Base-by-base conservation (phyloP, 2,797 vertebrate species). In the Myotis vivesi region DNA sequence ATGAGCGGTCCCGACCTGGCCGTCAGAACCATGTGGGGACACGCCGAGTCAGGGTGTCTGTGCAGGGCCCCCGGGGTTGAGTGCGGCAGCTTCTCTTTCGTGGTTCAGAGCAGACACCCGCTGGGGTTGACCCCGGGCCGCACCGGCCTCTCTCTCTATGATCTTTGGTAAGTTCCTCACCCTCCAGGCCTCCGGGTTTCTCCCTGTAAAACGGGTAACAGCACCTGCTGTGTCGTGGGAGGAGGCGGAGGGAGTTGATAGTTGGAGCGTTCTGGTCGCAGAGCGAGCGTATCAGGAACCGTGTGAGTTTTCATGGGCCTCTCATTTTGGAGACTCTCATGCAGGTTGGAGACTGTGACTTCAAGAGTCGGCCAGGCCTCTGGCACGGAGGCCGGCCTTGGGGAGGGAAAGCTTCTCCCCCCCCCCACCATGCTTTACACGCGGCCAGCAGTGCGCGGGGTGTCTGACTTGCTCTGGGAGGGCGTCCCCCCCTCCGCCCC, bases 121-220 rank as follows among this genome's bases (percentile, higher is more conserved):
- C 81, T 13, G 71, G 71, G 10, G 53, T 69, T 71, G 73, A 87
- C 36, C 62, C 57, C 73, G 85, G 73, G 59, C 55, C 69, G 57
- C n/a, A 55, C 90, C 73, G 59, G 57, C 75, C 36, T 7, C 75
- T 59, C 12, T 79, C 62, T 85, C 25, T 93, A 10, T 80, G 71
- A 46, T 75, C 69, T 90, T 51, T 33, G 89, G 91, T 94, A 41
- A 94, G 92, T 73, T 55, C 76, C 66, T 83, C 64, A 13, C 11
- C 11, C 71, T 77, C 3, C 49, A 19, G 49, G 59, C 46, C 82
- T 92, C 64, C n/a, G 46, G 71, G 75, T 95, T 95, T 89, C 72
- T 41, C 49, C 30, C 33, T 72, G 6, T 69, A n/a, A 92, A 68
- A 38, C 2, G 69, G 62, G 9, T 85, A 36, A 38, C 38, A 1